Conservation (phyloP, 2,113 vertebrate species). For the Sigmodon hispidus region DNA sequence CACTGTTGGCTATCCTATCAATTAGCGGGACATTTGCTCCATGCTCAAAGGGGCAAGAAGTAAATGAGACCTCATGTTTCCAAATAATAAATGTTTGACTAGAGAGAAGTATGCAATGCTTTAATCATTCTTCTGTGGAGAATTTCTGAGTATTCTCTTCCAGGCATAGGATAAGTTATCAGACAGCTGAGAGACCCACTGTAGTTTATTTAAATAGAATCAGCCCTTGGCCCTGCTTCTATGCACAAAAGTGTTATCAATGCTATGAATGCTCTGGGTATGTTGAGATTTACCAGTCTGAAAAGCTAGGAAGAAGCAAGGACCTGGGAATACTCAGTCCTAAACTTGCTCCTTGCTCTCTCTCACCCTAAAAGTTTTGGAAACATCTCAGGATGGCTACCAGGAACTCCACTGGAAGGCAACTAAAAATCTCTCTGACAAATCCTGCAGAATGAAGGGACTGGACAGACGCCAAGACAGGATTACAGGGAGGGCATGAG, state of each 20-base stretch:
- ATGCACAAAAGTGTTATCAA: background rate
- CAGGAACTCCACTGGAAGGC: background rate
- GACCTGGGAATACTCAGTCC: background rate
- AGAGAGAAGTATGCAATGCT: background rate
- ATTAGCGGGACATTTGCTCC: background rate
- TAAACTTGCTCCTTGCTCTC: background rate
- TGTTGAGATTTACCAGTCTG: background rate
- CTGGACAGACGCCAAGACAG: background rate
- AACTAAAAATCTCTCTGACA: accelerated
- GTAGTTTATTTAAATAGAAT: background rate
- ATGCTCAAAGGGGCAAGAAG: background rate
- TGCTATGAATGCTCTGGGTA: too few relatives aligned
- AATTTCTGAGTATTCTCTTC: background rate
- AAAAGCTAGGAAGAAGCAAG: background rate
- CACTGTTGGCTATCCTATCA: background rate
- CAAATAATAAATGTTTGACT: background rate
- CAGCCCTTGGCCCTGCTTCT: background rate
- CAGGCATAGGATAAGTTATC: background rate
- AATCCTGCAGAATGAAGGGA: background rate
- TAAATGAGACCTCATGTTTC: background rate
- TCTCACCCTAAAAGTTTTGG: accelerated
- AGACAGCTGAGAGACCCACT: background rate
- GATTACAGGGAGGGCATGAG: background rate
- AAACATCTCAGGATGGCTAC: background rate
- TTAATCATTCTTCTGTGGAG: background rate